Evolutionary conservation across 1,140 invertebrate species (phyloP).

Genomic region (Planococcus citri): DNA sequence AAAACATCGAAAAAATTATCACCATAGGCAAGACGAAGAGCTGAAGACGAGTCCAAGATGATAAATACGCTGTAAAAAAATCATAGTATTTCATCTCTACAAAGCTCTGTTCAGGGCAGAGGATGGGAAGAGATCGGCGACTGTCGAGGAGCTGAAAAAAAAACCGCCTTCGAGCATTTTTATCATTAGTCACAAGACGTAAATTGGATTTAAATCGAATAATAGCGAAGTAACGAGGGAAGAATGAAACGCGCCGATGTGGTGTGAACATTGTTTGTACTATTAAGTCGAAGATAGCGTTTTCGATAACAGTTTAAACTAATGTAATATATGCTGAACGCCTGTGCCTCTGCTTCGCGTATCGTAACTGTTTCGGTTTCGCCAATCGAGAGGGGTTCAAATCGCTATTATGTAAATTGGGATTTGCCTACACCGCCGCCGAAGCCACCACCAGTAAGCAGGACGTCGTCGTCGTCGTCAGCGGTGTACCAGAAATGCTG

Average conservation of each 20-base stretch:
- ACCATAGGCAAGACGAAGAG: too few relatives aligned
- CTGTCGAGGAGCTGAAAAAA: too few relatives aligned
- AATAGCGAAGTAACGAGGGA: conserved; percentile 2
- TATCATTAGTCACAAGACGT: conserved; percentile 13
- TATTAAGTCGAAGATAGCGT: conserved; percentile 14
- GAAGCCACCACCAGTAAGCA: too few relatives aligned
- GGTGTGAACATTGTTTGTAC: conserved; percentile 13
- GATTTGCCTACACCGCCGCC: background rate
- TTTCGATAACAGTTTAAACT: conserved; percentile 18
- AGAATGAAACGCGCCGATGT: background rate
- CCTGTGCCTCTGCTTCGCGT: too few relatives aligned
- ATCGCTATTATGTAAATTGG: conserved; percentile 16
- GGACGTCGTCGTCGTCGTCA: too few relatives aligned
- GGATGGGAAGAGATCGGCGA: too few relatives aligned
- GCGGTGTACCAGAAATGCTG: too few relatives aligned
- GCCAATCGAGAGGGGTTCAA: conserved; percentile 10
- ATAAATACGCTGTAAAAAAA: too few relatives aligned
- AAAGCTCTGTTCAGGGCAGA: too few relatives aligned
- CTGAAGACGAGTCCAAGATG: too few relatives aligned
- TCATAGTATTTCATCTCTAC: too few relatives aligned
- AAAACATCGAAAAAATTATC: too few relatives aligned
- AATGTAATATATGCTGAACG: conserved; percentile 13
- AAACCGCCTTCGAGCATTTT: background rate
- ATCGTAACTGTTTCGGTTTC: background rate
- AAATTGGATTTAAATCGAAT: conserved; percentile 9